Percentiles rank a stretch among this genome's conserved stretches.
phyloP scores from a whole-genome alignment of 92 coral and sea anemone genomes.

The Diadumene lineata region DNA sequence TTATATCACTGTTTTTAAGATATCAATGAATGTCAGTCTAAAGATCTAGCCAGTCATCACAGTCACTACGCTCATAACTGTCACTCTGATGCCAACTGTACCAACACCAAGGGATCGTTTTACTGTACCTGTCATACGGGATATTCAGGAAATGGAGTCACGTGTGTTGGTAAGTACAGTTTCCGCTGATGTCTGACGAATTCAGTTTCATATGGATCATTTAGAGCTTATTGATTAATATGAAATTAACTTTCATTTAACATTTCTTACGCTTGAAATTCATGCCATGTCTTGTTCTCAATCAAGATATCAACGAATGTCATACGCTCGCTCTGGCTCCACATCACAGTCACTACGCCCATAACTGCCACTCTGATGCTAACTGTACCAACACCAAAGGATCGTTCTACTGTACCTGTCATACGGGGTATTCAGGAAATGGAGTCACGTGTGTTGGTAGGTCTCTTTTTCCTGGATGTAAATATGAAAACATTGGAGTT shows the following conservation, averaged over 20 bases:
- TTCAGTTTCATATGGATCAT: neutral
- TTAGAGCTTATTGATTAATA: too few species aligned
- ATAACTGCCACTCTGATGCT: constrained; percentile 73
- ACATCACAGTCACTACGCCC: constrained; percentile 40
- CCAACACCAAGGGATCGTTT: constrained; percentile 91
- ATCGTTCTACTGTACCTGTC: constrained; percentile 72
- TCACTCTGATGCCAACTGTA: constrained; percentile 59
- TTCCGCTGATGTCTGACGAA: neutral
- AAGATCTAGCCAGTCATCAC: constrained; percentile 16
- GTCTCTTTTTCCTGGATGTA: too few species aligned
- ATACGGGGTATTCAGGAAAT: constrained; percentile 72
- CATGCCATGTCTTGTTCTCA: too few species aligned
- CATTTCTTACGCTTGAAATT: too few species aligned
- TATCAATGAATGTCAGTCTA: constrained; percentile 26
- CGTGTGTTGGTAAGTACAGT: constrained; percentile 18
- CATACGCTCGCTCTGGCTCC: constrained; percentile 25
- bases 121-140: constrained; percentile 73
- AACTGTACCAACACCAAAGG: constrained; percentile 80
- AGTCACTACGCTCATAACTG: constrained; percentile 48
- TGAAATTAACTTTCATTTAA: too few species aligned
- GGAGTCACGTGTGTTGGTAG: constrained; percentile 48
- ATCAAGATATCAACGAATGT: constrained; percentile 13
- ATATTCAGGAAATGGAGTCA: constrained; percentile 65
- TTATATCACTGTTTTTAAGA: constrained; percentile 20
- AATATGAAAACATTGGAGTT: too few species aligned